These are phyloP conservation scores for Chondrosia reniformis DNA, from an alignment of 37 sponge, comb jelly and placozoan genomes.

Conservation along the genomic window DNA sequence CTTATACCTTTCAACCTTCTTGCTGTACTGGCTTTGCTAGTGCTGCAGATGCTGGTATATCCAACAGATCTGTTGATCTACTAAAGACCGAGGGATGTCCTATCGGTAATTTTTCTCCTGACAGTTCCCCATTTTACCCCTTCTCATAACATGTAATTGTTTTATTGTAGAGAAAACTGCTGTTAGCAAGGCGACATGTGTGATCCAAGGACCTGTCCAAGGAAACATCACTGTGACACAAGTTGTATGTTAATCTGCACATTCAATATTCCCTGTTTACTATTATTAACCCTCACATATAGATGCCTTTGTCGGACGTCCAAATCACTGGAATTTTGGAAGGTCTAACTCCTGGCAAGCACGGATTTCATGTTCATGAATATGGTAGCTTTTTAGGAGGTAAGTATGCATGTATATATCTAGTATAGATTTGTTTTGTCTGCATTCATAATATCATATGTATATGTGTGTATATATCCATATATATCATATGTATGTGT, in stretches of 20 bases:
- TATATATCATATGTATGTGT: background rate
- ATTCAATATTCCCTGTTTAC: background rate
- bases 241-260: background rate
- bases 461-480: background rate
- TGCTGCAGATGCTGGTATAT: background rate
- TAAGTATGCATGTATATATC: too few species aligned
- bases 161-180: background rate
- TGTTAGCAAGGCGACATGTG: background rate
- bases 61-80: background rate
- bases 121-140: background rate
- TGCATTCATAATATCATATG: background rate
- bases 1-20: slow-evolving; percentile 7
- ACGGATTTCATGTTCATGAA: slow-evolving; percentile 97
- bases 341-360: slow-evolving; percentile 62
- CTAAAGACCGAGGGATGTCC: background rate
- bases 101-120: background rate
- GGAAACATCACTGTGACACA: slow-evolving; percentile 22
- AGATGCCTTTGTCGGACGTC: background rate
- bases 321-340: slow-evolving; percentile 58
- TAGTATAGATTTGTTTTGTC: too few species aligned
- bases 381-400: slow-evolving; percentile 79
- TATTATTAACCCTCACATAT: background rate
- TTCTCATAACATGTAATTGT: background rate
- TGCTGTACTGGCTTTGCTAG: slow-evolving; percentile 11
- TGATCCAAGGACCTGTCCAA: background rate